Base-by-base conservation (phyloP, 2,113 vertebrate genomes). In the Ctenodactylus gundi region DNA sequence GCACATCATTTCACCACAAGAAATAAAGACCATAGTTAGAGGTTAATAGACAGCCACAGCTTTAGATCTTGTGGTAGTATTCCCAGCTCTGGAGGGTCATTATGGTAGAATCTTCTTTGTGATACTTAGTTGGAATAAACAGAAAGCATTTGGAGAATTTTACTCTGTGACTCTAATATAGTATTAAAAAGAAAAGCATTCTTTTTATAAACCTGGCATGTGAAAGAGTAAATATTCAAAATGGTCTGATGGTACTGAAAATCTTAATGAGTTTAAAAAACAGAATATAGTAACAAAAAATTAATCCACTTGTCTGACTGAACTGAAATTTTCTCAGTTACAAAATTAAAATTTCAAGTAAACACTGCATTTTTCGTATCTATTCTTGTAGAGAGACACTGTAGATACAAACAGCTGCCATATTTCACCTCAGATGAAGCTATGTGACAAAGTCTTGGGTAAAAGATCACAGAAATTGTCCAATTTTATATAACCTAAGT, bases 1-100 rank as follows among this genome's bases (percentile, higher is more conserved):
- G 91, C 97, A 95, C 94, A 94, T 97, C 92, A 94, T 94, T 97
- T 97, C 91, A 97, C 97, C 96, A 98, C 97, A 97, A 94, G 94
- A 98, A 98, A 97, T 97, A 95, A 96, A 97, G 97, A 95, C 92
- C 88, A 90, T 20, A 76, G 41, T 76, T 94, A 87, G 90, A 97
- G 87, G 93, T 95, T 21, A 96, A 92, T 72, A 64, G 53, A 53
- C 82, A 97, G 77, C 70, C 75, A 25, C 86, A 95, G 72, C 55
- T 9, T 88, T 93, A 96, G 83, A 55, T 96, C 95, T 95, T 96
- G 94, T 90, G 95, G 96, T 85, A 75, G 88, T 94, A 96, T 82
- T 93, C 95, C 94, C 89, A 92, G 88, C 44, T 91, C 88, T 44
- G 18, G 57, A 76, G 87, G 90, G 73, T 93, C 82, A 85, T 88